Conservation (phyloP, 2,113 vertebrate genomes). For the Oostethus manadensis region DNA sequence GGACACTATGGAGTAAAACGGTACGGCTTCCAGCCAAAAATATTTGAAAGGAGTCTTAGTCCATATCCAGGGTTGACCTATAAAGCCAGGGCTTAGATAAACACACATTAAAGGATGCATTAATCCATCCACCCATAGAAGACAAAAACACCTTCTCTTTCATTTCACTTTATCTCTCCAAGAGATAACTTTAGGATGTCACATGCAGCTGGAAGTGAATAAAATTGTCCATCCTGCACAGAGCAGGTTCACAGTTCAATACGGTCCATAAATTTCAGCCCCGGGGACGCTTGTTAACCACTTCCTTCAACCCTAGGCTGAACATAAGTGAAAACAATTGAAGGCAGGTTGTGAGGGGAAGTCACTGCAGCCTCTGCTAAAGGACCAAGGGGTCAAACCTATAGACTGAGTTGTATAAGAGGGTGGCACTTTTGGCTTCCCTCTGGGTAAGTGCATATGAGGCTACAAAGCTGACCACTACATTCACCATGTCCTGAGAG, state of each 20-base stretch:
- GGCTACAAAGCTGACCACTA: slow-evolving; percentile 6
- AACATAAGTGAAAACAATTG: slow-evolving; percentile 39
- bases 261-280: slow-evolving; percentile 19
- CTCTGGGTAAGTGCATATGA: neutral
- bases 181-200: slow-evolving; percentile 2
- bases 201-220: slow-evolving; percentile 6
- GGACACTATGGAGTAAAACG: no score
- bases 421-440: slow-evolving; percentile 8
- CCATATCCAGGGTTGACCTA: no score
- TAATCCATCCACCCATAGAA: neutral
- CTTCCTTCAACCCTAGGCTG: slow-evolving; percentile 42
- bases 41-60: no score
- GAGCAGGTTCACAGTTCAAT: slow-evolving; percentile 16
- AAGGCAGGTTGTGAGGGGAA: slow-evolving; percentile 24
- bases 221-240: slow-evolving; percentile 8
- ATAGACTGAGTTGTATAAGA: slow-evolving; percentile 17
- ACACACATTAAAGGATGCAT: no score
- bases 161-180: slow-evolving; percentile 5
- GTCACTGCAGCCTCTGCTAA: slow-evolving; percentile 20
- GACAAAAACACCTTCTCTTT: slow-evolving; percentile 4
- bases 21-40: no score
- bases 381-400: slow-evolving; percentile 39
- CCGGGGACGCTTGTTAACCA: slow-evolving; percentile 29
- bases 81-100: no score
- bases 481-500: slow-evolving; percentile 10